These are phyloP conservation scores for Coelopa frigida DNA, from an alignment of 1,140 invertebrate species.

Conservation along the genomic window DNA sequence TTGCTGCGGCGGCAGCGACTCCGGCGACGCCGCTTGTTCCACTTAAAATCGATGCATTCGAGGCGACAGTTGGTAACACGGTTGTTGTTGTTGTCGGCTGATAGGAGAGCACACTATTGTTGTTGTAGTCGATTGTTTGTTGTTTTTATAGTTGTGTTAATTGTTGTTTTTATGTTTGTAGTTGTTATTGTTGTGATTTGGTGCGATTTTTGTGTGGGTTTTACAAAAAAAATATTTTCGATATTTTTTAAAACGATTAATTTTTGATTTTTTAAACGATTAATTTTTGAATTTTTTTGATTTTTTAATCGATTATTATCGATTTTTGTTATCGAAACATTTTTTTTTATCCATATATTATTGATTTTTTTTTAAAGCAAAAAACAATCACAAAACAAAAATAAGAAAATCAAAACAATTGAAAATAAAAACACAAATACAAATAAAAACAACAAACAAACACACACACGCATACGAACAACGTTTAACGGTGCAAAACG, in stretches of 20 bases:
- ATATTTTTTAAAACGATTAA: constrained; percentile 1
- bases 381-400: too few relatives aligned
- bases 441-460: neutral
- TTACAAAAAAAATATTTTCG: constrained; percentile 1
- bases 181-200: neutral
- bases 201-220: neutral
- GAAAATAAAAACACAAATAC: neutral
- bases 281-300: constrained; percentile 1
- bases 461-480: neutral
- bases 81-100: constrained; percentile 16
- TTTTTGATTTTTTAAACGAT: constrained; percentile 1
- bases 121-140: neutral
- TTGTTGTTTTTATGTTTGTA: neutral
- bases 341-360: neutral
- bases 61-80: neutral
- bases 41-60: too few relatives aligned
- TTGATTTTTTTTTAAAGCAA: neutral
- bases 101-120: constrained; percentile 33
- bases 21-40: too few relatives aligned
- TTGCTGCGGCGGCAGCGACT: constrained; percentile 3
- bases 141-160: neutral
- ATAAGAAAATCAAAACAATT: neutral
- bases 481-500: too few relatives aligned
- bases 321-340: neutral
- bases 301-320: neutral